Evolutionary conservation across 2,888 invertebrate species (phyloP).

Genomic region (Herminia tarsipennalis): DNA sequence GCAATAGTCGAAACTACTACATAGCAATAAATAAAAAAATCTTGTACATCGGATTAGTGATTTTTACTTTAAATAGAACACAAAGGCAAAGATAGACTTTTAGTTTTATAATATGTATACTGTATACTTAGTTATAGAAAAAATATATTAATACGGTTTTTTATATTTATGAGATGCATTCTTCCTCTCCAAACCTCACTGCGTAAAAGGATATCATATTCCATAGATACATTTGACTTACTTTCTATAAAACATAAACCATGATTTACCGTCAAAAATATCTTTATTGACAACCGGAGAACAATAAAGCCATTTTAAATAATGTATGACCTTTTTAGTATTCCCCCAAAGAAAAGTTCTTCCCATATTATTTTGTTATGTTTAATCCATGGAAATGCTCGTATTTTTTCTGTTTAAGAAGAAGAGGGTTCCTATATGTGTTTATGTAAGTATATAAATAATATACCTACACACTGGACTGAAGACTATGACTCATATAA

Average conservation of each 20-base stretch:
- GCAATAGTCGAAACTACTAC: no score
- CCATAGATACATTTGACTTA: background rate
- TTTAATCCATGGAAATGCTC: slow-evolving; percentile 25
- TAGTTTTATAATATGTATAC: no score
- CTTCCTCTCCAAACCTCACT: no score
- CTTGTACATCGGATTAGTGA: no score
- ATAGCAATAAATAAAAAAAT: no score
- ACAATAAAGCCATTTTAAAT: slow-evolving; percentile 28
- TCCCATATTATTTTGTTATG: slow-evolving; percentile 28
- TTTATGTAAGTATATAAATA: background rate
- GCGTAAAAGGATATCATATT: no score
- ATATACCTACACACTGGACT: no score
- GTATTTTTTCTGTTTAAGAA: slow-evolving; percentile 6
- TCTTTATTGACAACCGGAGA: slow-evolving; percentile 29
- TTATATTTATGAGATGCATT: no score
- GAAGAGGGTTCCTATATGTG: background rate
- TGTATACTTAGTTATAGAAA: no score
- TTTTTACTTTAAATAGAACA: no score
- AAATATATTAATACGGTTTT: no score
- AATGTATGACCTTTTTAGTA: slow-evolving; percentile 34
- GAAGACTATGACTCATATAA: slow-evolving; percentile 8
- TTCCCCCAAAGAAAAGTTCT: slow-evolving; percentile 25
- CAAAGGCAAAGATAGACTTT: no score
- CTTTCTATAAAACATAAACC: background rate
- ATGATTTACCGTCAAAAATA: background rate